phyloP scores from a whole-genome alignment of 2,888 invertebrate species.

The Amblyteles armatorius region DNA sequence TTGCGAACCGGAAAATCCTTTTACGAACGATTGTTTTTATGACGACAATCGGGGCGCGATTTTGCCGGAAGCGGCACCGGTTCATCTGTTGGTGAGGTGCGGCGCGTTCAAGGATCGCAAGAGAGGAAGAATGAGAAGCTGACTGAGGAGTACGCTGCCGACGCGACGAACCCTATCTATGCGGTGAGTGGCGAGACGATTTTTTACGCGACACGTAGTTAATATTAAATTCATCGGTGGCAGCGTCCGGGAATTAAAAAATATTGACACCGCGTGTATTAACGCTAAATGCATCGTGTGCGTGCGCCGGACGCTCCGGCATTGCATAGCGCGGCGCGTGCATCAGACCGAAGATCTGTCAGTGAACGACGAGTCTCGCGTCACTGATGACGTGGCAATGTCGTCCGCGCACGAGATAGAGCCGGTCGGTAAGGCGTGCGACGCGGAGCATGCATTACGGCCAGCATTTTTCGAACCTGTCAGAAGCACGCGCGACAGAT shows the following conservation, averaged over 20 bases:
- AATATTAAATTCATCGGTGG: not conserved
- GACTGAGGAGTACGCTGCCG: slow-evolving; percentile 71
- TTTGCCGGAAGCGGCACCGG: slow-evolving; percentile 25
- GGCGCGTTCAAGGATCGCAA: slow-evolving; percentile 70
- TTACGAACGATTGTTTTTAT: slow-evolving; percentile 22
- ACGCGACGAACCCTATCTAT: slow-evolving; percentile 69
- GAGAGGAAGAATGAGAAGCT: slow-evolving; percentile 74
- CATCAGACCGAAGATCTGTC: slow-evolving; percentile 11
- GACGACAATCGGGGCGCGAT: slow-evolving; percentile 13
- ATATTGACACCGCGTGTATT: slow-evolving; percentile 1
- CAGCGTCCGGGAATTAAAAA: not conserved
- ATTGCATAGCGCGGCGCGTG: slow-evolving; percentile 5
- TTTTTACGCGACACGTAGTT: not conserved
- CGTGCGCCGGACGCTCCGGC: not conserved
- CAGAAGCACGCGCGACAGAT: not conserved
- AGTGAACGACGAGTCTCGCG: slow-evolving; percentile 26
- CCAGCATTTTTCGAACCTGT: slow-evolving; percentile 10
- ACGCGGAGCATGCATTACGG: slow-evolving; percentile 22
- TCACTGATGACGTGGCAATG: slow-evolving; percentile 50
- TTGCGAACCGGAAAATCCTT: not conserved
- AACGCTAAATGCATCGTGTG: slow-evolving; percentile 1
- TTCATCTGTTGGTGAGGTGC: slow-evolving; percentile 60
- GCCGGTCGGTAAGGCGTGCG: slow-evolving; percentile 29
- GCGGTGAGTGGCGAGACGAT: slow-evolving; percentile 72
- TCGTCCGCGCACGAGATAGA: slow-evolving; percentile 22